phyloP scores from a whole-genome alignment of 1,140 invertebrate species.

The Bombyx mori region ASM3026992v2 NC_085110.1:4924001-4924500 shows the following conservation, averaged over 20 bases:
- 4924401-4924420: slow-evolving; percentile 3
- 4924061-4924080: slow-evolving; percentile 55
- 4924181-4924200: neutral
- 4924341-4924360: too few species aligned
- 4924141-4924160: slow-evolving; percentile 52
- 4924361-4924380: too few species aligned
- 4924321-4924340: too few species aligned
- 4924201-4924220: neutral
- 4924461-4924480: neutral
- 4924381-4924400: too few species aligned
- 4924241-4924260: too few species aligned
- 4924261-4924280: too few species aligned
- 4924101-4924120: slow-evolving; percentile 55
- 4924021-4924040: slow-evolving; percentile 59
- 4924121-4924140: slow-evolving; percentile 57
- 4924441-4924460: slow-evolving; percentile 15
- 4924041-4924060: slow-evolving; percentile 62
- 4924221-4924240: too few species aligned
- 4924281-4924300: too few species aligned
- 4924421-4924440: slow-evolving; percentile 13
- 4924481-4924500: neutral
- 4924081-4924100: slow-evolving; percentile 49
- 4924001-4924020: slow-evolving; percentile 55
- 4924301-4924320: too few species aligned
- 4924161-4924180: neutral